These are phyloP conservation scores for Sminthopsis crassicaudata DNA, from an alignment of 2,113 vertebrate species.

Conservation along the genomic window DNA sequence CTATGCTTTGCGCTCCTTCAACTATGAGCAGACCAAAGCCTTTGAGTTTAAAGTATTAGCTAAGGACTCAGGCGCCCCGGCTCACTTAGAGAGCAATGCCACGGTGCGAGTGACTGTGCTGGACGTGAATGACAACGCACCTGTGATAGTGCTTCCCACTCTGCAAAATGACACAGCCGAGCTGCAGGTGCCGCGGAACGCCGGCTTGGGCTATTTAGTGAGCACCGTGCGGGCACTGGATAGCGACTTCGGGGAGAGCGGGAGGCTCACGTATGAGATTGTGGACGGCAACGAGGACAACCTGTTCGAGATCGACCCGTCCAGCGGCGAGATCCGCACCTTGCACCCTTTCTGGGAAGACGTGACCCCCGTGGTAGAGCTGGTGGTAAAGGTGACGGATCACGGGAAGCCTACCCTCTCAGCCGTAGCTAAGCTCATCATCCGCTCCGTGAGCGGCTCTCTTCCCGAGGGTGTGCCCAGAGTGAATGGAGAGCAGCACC, in stretches of 20 bases:
- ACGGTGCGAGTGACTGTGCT: conserved; percentile 94
- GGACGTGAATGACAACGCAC: conserved; percentile 98
- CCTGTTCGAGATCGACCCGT: conserved; percentile 96
- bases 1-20: conserved; percentile 97
- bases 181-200: conserved; percentile 96
- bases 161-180: conserved; percentile 97
- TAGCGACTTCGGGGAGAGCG: conserved; percentile 97
- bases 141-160: conserved; percentile 94
- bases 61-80: conserved; percentile 94
- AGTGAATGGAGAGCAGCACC: conserved; percentile 93
- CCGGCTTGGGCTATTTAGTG: conserved; percentile 95
- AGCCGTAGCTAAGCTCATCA: conserved; percentile 93
- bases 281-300: conserved; percentile 97
- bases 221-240: conserved; percentile 96
- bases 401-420: conserved; percentile 97
- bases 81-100: conserved; percentile 95
- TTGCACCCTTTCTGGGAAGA: conserved; percentile 97
- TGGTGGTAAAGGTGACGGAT: conserved; percentile 96
- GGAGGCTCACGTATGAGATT: conserved; percentile 97
- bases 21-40: conserved; percentile 98
- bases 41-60: conserved; percentile 98
- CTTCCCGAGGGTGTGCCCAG: conserved; percentile 94
- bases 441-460: conserved; percentile 94
- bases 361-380: conserved; percentile 93
- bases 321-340: conserved; percentile 95